A percentile compares a stretch with the other conserved stretches of the same genome.
Evolutionary conservation across 2,888 invertebrate species (phyloP).

Genomic region (Macaria notata): DNA sequence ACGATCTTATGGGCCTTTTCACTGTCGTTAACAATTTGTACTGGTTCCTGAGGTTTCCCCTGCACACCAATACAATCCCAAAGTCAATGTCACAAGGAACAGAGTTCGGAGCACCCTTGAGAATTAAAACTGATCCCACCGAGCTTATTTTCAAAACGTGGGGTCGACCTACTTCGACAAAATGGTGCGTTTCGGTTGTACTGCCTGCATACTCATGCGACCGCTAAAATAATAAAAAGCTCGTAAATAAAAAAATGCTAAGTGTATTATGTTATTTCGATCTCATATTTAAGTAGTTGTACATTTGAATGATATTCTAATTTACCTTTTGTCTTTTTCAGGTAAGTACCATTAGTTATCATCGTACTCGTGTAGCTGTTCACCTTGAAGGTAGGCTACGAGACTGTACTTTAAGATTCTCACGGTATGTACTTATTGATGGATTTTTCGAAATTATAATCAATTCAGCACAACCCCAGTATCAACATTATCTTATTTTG

Average conservation of each 20-base stretch:
- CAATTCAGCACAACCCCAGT: too few species aligned
- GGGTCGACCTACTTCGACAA: constrained; percentile 61
- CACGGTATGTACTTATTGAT: too few species aligned
- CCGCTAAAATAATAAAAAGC: constrained; percentile 59
- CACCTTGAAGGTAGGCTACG: constrained; percentile 27
- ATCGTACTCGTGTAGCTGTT: constrained; percentile 30
- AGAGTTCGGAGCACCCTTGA: constrained; percentile 1
- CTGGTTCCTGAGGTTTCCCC: constrained; percentile 37
- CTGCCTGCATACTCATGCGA: constrained; percentile 58
- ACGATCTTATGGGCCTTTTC: constrained; percentile 70
- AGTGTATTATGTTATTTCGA: constrained; percentile 4
- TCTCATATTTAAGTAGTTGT: not conserved
- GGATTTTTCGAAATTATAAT: too few species aligned
- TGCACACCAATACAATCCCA: constrained; percentile 41
- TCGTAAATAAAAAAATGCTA: constrained; percentile 37
- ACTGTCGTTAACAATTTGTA: constrained; percentile 68
- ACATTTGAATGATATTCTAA: too few species aligned
- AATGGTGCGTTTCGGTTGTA: constrained; percentile 51
- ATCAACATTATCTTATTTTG: too few species aligned
- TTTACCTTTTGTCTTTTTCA: constrained; percentile 34
- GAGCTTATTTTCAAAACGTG: constrained; percentile 48
- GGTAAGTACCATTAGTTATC: constrained; percentile 58
- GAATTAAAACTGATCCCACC: constrained; percentile 48
- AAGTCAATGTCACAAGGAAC: constrained; percentile 36
- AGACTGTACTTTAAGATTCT: too few species aligned